These are phyloP conservation scores for Hystrix brachyura DNA, from an alignment of 2,113 vertebrate genomes.

Conservation along the genomic window DNA sequence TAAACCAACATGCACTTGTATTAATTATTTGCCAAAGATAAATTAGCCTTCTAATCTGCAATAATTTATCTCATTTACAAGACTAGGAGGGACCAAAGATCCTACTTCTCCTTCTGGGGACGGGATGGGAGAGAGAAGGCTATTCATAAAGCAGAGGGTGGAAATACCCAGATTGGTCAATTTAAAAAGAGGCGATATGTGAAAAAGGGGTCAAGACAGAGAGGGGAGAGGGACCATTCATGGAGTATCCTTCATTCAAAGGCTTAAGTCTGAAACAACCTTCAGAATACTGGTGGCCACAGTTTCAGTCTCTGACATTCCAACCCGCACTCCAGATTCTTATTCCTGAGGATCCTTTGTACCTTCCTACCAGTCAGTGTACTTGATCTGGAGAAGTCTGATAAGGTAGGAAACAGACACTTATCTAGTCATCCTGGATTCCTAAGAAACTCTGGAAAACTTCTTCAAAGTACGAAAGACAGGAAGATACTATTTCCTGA, in stretches of 20 bases:
- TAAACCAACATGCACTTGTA: neutral
- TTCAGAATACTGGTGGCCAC: neutral
- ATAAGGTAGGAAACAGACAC: neutral
- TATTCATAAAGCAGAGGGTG: neutral
- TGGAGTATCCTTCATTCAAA: neutral
- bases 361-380: neutral
- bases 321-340: fast-evolving
- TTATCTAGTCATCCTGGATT: neutral
- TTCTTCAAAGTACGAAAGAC: neutral
- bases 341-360: neutral
- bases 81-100: neutral
- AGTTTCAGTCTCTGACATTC: neutral
- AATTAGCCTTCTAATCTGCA: neutral
- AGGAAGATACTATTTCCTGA: neutral
- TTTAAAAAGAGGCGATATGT: neutral
- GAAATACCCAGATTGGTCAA: neutral
- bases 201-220: neutral
- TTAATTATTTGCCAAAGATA: neutral
- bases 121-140: neutral
- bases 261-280: neutral
- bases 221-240: neutral
- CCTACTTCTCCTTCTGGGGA: neutral
- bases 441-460: neutral
- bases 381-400: neutral
- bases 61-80: neutral